Base-by-base conservation (phyloP, 2,113 vertebrate species). In the Plecotus auritus region DNA sequence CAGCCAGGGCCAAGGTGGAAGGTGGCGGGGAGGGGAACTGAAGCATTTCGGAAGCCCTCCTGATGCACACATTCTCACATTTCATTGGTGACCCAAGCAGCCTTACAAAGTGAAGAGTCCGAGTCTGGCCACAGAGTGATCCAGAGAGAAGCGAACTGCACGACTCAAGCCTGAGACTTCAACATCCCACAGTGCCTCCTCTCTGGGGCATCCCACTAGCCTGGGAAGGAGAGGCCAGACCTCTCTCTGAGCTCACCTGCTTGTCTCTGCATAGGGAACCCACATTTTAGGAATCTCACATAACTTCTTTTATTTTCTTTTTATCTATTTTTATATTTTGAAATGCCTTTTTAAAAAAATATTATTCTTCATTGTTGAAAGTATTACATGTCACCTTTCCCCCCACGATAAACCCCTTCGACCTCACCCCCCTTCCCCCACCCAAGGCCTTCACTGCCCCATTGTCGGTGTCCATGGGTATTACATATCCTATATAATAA, bases 171-270 rank as follows among this genome's bases (percentile, higher is more conserved):
- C 59, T 0, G 12, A 37, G 45, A 10, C 2, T 9, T 67, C 7
- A 2, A 1, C 20, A 10, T 4, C 30, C 3, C 18, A 4, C 2
- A 9, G 18, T 35, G 5, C 67, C 32, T 51, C 18, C 35, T 64
- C 0, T 10, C 35, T 40, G 26, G 47, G 73, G 32, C 9, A 3
- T 12, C 61, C 40, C 17, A 13, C 51, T 77, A 42, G 47, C 23
- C 22, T 4, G 3, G 23, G 22, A 35, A 84, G 81, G 13, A 47
- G 16, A 72, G 35, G 35, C 12, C 10, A 69, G n/a, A 42, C 30
- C 40, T 16, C 4, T 42, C 8, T 35, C 6, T 1, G 9, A 22
- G 3, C 9, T 32, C 32, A 7, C 32, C 14, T 2, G 4, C 17
- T 61, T 11, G 4, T 30, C 20, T 73, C 84, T 77, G 54, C 18